Base-by-base conservation (phyloP, 1,140 invertebrate genomes). In the Cherax destructor region DNA sequence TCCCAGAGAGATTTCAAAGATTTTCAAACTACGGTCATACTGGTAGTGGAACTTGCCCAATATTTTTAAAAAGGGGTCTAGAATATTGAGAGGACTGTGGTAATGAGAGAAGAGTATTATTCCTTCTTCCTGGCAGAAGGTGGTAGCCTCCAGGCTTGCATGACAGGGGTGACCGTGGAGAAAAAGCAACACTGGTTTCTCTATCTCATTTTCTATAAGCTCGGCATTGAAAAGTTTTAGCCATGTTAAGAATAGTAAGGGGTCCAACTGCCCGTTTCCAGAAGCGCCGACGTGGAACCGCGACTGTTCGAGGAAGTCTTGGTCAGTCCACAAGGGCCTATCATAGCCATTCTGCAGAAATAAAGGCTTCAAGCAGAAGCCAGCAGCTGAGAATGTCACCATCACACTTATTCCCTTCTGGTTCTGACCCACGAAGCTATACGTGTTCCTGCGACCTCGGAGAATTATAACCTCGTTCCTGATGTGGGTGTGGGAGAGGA, bases 61-160 rank as follows among this genome's bases (percentile, higher is more conserved):
- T 18, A 65, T 65, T 65, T 18, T 65, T 5, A 18, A 41, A 41
- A 83, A 83, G 3, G 52, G 80, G 30, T 61, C 56, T 52, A 83
- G 49, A 61, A 30, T 18, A 13, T 83, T 83, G 21, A 83, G 24
- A n/a, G 80, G 52, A 59, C 52, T 61, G 21, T 83, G 56, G 52
- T 83, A 61, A 61, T 83, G 80, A 21, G 80, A 83, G 56, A 61
- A 61, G 47, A 83, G 80, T 24, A 83, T 83, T 41, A 83, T 83
- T 11, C 56, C 56, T 83, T 83, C 61, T 4, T 11, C 11, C 18
- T 21, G 61, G 52, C 80, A 83, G 80, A 61, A 83, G 61, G 80
- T 30, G 24, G 24, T n/a, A 10, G 49, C 56, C 10, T 52, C 80
- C 61, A 50, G 52, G 9, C 52, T 61, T 59, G 41, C 80, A 61